Percentiles rank a stretch among this genome's conserved stretches.
Conservation (phyloP, 1,140 invertebrate genomes). For the Cotesia typhae region DNA sequence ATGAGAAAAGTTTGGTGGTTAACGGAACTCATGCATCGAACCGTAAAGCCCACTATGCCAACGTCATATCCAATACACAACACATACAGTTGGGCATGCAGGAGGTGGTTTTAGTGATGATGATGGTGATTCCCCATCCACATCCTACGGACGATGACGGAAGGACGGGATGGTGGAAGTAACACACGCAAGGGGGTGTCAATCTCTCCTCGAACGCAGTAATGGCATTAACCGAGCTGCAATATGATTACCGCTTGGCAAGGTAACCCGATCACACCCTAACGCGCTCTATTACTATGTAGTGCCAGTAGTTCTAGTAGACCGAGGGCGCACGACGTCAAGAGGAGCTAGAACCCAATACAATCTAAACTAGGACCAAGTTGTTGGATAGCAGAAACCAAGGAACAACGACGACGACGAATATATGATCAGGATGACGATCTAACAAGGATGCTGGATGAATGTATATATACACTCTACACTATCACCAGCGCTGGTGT, state of each 20-base stretch:
- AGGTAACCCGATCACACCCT: slow-evolving; percentile 65
- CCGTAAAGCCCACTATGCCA: slow-evolving; percentile 59
- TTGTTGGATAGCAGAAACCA: slow-evolving; percentile 15
- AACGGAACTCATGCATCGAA: slow-evolving; percentile 56
- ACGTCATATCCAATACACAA: slow-evolving; percentile 65
- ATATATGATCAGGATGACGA: neutral
- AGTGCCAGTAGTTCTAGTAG: no score
- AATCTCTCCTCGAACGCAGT: slow-evolving; percentile 54
- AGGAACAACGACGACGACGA: neutral
- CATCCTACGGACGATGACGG: no score
- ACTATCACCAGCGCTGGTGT: no score
- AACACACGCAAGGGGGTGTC: slow-evolving; percentile 53
- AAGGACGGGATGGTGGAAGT: slow-evolving; percentile 30
- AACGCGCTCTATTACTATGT: slow-evolving; percentile 48
- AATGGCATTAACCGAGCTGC: slow-evolving; percentile 66
- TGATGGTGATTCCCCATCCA: neutral
- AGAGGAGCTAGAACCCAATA: slow-evolving; percentile 13
- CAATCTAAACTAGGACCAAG: slow-evolving; percentile 6
- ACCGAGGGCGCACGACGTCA: slow-evolving; percentile 42
- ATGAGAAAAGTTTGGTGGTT: slow-evolving; percentile 39
- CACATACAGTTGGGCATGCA: slow-evolving; percentile 17
- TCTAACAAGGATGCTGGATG: slow-evolving; percentile 44
- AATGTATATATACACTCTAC: slow-evolving; percentile 44
- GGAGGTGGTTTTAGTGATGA: slow-evolving; percentile 36
- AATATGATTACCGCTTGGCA: slow-evolving; percentile 64